Percentiles rank a stretch among this genome's conserved stretches.
Evolutionary conservation across 2,113 vertebrate species (phyloP).

Genomic region (Pygoscelis antarcticus): DNA sequence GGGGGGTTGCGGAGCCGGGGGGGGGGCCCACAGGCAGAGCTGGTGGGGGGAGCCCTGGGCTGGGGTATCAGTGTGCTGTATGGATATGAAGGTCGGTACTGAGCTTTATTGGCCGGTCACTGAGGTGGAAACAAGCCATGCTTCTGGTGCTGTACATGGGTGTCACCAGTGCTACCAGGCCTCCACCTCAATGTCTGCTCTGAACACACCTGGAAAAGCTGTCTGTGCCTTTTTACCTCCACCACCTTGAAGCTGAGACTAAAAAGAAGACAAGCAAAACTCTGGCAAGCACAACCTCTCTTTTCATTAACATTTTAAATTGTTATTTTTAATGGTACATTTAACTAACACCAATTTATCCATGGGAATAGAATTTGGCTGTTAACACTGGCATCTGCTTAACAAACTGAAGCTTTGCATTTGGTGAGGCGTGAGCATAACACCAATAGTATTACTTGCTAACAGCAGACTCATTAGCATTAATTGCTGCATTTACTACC

Average conservation of each 20-base stretch:
- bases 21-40: background rate
- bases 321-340: constrained; percentile 75
- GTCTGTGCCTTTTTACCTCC: background rate
- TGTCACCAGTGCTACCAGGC: background rate
- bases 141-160: background rate
- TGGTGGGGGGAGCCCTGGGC: background rate
- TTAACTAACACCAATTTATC: constrained; percentile 74
- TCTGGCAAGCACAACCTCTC: background rate
- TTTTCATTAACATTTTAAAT: constrained; percentile 71
- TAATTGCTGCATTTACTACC: constrained; percentile 58
- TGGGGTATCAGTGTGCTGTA: background rate
- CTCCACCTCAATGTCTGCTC: background rate
- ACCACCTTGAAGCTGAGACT: background rate
- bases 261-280: constrained; percentile 7
- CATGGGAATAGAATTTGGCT: constrained; percentile 67
- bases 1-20: accelerated
- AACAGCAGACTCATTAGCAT: constrained; percentile 72
- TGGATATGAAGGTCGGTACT: background rate
- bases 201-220: background rate
- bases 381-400: constrained; percentile 68
- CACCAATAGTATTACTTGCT: constrained; percentile 47
- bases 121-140: background rate
- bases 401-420: constrained; percentile 66
- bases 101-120: accelerated
- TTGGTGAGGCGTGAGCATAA: constrained; percentile 47